Evolutionary conservation across 2,888 invertebrate genomes (phyloP).

Genomic region (Scotopteryx bipunctaria): DNA sequence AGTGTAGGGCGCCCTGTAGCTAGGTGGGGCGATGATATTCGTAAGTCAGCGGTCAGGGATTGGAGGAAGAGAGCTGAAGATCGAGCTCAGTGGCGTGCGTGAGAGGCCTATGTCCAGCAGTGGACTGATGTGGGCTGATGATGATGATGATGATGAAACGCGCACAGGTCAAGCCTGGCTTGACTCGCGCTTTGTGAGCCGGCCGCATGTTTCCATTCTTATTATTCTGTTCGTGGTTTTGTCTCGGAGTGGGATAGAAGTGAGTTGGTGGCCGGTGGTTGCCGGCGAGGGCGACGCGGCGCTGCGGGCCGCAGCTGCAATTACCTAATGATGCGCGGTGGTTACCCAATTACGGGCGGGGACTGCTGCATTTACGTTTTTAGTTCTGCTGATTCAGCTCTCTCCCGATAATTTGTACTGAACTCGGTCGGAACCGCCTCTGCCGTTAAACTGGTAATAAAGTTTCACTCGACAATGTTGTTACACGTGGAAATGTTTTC

Average conservation of each 20-base stretch:
- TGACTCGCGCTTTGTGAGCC: slow-evolving; percentile 4
- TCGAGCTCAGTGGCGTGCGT: no score
- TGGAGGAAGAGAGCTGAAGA: no score
- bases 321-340: slow-evolving; percentile 76
- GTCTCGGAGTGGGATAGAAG: slow-evolving; percentile 36
- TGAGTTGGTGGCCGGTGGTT: slow-evolving; percentile 36
- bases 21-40: no score
- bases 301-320: slow-evolving; percentile 66
- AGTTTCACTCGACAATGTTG: slow-evolving; percentile 27
- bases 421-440: slow-evolving; percentile 37
- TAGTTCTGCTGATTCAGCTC: slow-evolving; percentile 62
- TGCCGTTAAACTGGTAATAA: slow-evolving; percentile 31
- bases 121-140: no score
- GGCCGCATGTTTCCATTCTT: neutral
- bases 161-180: slow-evolving; percentile 10
- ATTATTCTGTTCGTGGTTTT: neutral
- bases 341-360: slow-evolving; percentile 68
- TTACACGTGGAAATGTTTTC: slow-evolving; percentile 31
- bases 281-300: slow-evolving; percentile 27
- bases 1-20: no score
- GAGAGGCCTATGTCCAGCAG: no score
- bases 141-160: no score
- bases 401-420: slow-evolving; percentile 54
- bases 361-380: slow-evolving; percentile 70
- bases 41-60: no score